These are phyloP conservation scores for Lasioglossum villosulum DNA, from an alignment of 2,888 invertebrate species.

Conservation along the genomic window DNA sequence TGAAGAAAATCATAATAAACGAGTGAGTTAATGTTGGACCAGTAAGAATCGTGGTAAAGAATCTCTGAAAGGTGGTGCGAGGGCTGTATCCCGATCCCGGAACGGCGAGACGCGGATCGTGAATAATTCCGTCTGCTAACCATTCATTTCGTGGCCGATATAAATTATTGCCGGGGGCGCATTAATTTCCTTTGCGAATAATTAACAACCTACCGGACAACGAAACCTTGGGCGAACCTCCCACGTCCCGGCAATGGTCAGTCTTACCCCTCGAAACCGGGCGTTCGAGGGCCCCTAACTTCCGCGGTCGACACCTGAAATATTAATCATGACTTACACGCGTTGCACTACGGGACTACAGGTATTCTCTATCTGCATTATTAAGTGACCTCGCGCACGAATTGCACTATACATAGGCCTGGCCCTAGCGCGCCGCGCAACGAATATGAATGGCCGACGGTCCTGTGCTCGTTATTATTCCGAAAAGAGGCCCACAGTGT, in stretches of 20 bases:
- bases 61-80: neutral
- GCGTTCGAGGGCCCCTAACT: conserved; percentile 46
- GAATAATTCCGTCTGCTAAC: conserved; percentile 79
- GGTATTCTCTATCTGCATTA: conserved; percentile 80
- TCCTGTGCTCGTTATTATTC: conserved; percentile 59
- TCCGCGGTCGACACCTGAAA: conserved; percentile 77
- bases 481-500: conserved; percentile 19
- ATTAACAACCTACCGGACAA: conserved; percentile 80
- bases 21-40: neutral
- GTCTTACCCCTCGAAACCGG: conserved; percentile 59
- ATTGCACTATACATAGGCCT: conserved; percentile 67
- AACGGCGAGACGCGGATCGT: conserved; percentile 74
- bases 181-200: conserved; percentile 82
- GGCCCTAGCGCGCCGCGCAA: conserved; percentile 58
- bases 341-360: conserved; percentile 72
- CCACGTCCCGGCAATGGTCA: conserved; percentile 76
- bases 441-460: conserved; percentile 66
- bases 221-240: conserved; percentile 71
- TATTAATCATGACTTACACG: conserved; percentile 82
- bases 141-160: conserved; percentile 76
- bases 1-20: neutral
- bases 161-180: conserved; percentile 79
- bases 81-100: conserved; percentile 47
- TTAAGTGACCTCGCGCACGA: conserved; percentile 74
- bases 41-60: neutral